phyloP scores from a whole-genome alignment of 2,113 vertebrate genomes.

The Gnathonemus echidnorhynchus region DNA sequence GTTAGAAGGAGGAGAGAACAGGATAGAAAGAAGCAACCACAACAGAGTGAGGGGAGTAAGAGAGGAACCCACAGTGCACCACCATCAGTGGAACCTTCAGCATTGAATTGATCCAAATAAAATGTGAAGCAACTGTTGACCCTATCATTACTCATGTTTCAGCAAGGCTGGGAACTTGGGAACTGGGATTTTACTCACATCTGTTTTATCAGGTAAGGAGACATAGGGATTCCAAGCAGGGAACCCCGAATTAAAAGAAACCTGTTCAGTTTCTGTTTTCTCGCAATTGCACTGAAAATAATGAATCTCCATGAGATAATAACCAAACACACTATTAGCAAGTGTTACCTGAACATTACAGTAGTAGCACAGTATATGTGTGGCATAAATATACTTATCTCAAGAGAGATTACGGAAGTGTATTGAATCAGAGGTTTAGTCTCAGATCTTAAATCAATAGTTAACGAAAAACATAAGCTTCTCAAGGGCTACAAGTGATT shows the following conservation, averaged over 20 bases:
- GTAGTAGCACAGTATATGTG: no score
- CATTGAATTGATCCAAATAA: not conserved
- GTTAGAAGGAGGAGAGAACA: not conserved
- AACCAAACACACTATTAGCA: not conserved
- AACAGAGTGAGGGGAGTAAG: not conserved
- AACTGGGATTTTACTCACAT: not conserved
- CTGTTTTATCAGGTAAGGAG: not conserved
- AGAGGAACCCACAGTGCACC: not conserved
- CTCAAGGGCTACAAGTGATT: not conserved
- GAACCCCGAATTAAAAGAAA: not conserved
- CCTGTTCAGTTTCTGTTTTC: not conserved
- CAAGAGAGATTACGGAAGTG: not conserved
- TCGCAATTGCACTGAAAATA: not conserved
- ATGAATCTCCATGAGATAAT: not conserved
- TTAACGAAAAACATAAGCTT: not conserved
- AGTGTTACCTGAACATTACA: not conserved
- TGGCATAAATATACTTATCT: not conserved
- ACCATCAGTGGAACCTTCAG: not conserved
- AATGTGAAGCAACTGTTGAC: conserved; percentile 2
- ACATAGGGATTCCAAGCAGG: not conserved
- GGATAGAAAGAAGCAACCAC: not conserved
- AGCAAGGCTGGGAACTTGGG: not conserved
- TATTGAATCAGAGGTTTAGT: not conserved
- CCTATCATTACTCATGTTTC: not conserved
- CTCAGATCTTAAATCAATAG: not conserved